Percentiles rank a stretch among this genome's conserved stretches.
Conservation (phyloP, 37 sponge, comb jelly and placozoan species). For the Beroe ovata region DNA sequence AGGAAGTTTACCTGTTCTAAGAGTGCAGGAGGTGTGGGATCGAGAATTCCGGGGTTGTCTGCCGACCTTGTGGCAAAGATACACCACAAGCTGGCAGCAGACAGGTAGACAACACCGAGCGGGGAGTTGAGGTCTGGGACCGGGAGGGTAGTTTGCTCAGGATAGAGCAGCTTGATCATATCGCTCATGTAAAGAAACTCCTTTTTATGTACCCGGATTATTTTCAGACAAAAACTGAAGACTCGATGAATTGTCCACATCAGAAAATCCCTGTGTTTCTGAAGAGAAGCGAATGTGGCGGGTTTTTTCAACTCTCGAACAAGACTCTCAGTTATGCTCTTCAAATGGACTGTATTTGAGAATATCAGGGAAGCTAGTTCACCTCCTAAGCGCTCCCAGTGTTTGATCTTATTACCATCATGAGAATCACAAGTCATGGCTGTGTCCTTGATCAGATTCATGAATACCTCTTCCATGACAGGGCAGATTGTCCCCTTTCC, state of each 20-base stretch:
- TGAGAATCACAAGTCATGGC: not conserved
- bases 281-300: constrained; percentile 16
- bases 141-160: constrained; percentile 14
- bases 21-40: not conserved
- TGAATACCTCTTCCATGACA: not conserved
- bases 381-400: not conserved
- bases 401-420: not conserved
- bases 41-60: constrained; percentile 40
- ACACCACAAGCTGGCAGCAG: constrained; percentile 37
- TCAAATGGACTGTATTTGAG: not conserved
- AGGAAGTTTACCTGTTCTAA: constrained; percentile 51
- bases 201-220: constrained; percentile 21
- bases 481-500: constrained; percentile 64
- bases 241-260: constrained; percentile 38
- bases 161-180: constrained; percentile 48
- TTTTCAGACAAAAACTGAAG: constrained; percentile 30
- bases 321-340: constrained; percentile 3
- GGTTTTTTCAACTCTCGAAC: constrained; percentile 25
- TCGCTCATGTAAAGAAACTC: constrained; percentile 34
- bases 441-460: constrained; percentile 26
- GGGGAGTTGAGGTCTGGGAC: constrained; percentile 53
- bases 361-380: constrained; percentile 36
- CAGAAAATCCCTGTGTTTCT: constrained; percentile 40
- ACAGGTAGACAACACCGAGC: constrained; percentile 6
- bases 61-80: constrained; percentile 27